These are phyloP conservation scores for Syngnathoides biaculeatus DNA, from an alignment of 2,113 vertebrate genomes.

Conservation along the genomic window DNA sequence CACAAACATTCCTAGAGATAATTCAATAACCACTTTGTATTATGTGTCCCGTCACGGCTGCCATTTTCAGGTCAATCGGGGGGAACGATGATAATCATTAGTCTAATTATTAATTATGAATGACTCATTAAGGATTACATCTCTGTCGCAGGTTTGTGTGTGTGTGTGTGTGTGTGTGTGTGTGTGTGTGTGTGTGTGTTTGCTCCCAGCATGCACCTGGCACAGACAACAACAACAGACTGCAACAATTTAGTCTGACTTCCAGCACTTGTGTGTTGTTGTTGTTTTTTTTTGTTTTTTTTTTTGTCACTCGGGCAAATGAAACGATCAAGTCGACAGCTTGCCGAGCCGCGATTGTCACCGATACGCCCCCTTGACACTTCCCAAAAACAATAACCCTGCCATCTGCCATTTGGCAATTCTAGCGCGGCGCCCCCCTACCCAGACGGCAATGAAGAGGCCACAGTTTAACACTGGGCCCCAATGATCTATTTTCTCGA, in stretches of 20 bases:
- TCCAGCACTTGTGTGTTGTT: conserved; percentile 30
- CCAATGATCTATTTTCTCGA: background rate
- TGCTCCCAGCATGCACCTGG: conserved; percentile 59
- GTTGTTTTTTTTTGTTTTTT: too few relatives aligned
- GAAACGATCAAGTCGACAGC: conserved; percentile 69
- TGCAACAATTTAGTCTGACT: conserved; percentile 51
- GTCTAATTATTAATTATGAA: conserved; percentile 54
- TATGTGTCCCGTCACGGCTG: conserved; percentile 18
- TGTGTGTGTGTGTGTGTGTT: conserved; percentile 5
- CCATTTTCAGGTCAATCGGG: conserved; percentile 56
- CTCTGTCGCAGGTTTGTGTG: conserved; percentile 21
- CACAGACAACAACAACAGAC: conserved; percentile 53
- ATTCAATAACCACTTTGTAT: conserved; percentile 59
- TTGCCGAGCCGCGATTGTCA: conserved; percentile 70
- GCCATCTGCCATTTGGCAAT: conserved; percentile 66
- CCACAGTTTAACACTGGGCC: conserved; percentile 39
- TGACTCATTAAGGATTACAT: conserved; percentile 48
- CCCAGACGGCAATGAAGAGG: conserved; percentile 49
- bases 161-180: conserved; percentile 9
- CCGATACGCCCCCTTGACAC: conserved; percentile 52
- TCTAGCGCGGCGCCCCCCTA: conserved; percentile 55
- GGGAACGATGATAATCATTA: conserved; percentile 54
- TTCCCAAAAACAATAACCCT: conserved; percentile 32
- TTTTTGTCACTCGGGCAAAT: conserved; percentile 49
- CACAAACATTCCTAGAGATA: conserved; percentile 42